A percentile compares a stretch with the other conserved stretches of the same genome.
These are phyloP conservation scores for Momotus momota DNA, from an alignment of 2,797 vertebrate genomes.

Conservation along the genomic window DNA sequence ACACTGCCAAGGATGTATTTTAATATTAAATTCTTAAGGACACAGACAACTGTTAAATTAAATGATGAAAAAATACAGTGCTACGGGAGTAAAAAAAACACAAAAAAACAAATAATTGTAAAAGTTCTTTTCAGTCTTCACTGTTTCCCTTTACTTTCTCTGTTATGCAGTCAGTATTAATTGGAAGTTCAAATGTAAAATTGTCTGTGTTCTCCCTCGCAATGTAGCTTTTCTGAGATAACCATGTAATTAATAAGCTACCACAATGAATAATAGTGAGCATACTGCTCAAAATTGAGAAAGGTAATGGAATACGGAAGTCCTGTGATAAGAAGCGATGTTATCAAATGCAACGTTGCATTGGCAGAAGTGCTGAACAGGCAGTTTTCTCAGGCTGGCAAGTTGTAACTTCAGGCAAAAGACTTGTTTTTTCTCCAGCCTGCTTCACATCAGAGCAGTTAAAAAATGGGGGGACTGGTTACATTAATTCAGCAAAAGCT, in stretches of 20 bases:
- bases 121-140: neutral
- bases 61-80: neutral
- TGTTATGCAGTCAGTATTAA: neutral
- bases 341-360: neutral
- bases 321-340: neutral
- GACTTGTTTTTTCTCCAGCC: neutral
- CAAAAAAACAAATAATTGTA: neutral
- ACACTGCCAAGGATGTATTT: neutral
- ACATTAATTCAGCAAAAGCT: neutral
- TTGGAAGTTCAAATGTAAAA: neutral
- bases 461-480: neutral
- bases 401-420: neutral
- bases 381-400: neutral
- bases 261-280: neutral
- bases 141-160: neutral
- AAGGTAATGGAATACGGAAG: neutral
- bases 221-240: neutral
- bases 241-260: neutral
- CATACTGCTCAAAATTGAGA: neutral
- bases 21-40: neutral
- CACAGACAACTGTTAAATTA: neutral
- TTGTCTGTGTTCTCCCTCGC: neutral
- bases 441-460: neutral
- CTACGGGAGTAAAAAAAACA: neutral
- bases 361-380: neutral